A percentile compares a stretch with the other conserved stretches of the same genome.
phyloP scores from a whole-genome alignment of 2,797 vertebrate species.

The Scarus forsteni region DNA sequence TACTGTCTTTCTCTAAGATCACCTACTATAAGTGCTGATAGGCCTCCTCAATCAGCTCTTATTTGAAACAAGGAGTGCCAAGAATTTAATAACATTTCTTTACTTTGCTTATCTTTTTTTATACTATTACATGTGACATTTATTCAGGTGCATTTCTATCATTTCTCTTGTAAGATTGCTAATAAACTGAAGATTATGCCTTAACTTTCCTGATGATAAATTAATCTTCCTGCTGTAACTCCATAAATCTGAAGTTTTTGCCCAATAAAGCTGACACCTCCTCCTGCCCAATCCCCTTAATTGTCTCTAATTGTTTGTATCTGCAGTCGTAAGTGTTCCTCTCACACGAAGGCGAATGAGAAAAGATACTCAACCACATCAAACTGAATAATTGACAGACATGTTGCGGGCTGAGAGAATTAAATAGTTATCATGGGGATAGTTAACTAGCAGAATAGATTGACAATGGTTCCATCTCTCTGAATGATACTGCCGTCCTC shows the following conservation, averaged over 20 bases:
- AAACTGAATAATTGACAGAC: slow-evolving; percentile 64
- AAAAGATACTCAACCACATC: slow-evolving; percentile 58
- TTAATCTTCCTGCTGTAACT: too few relatives aligned
- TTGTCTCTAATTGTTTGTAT: background rate
- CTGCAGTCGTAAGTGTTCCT: slow-evolving; percentile 19
- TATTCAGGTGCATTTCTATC: too few relatives aligned
- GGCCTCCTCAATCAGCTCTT: slow-evolving; percentile 4
- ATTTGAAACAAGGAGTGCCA: slow-evolving; percentile 13
- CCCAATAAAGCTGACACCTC: background rate
- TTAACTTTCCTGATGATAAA: too few relatives aligned
- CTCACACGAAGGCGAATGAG: slow-evolving; percentile 27
- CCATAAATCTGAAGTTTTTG: too few relatives aligned
- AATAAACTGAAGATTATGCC: too few relatives aligned
- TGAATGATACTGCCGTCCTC: slow-evolving; percentile 69
- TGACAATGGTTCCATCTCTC: slow-evolving; percentile 62
- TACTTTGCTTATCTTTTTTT: too few relatives aligned
- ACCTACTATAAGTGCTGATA: slow-evolving; percentile 9
- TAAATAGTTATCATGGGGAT: slow-evolving; percentile 63
- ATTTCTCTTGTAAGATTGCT: too few relatives aligned
- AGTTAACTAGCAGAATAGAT: slow-evolving; percentile 62
- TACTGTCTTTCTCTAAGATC: slow-evolving; percentile 15
- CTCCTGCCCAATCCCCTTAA: background rate
- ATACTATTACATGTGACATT: too few relatives aligned
- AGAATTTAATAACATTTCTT: background rate
- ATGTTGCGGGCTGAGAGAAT: slow-evolving; percentile 50